Evolutionary conservation across 1,140 invertebrate species (phyloP).

Genomic region (Lasaia peninsularis): DNA sequence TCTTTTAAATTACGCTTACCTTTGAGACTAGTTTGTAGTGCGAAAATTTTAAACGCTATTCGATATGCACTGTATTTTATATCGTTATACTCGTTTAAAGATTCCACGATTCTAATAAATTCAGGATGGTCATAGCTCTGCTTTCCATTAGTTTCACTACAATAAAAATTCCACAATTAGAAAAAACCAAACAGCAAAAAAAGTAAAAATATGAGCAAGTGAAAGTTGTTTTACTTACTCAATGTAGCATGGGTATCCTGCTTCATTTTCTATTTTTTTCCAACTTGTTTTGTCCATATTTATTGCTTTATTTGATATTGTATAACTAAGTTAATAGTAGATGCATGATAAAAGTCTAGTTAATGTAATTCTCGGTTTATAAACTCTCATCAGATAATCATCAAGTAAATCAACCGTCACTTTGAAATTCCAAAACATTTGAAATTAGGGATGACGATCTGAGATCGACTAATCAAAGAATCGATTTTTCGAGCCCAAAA

Average conservation of each 20-base stretch:
- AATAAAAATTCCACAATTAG: constrained; percentile 33
- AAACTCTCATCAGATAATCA: neutral
- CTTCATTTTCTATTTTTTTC: constrained; percentile 77
- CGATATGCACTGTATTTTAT: constrained; percentile 90
- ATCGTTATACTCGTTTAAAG: constrained; percentile 83
- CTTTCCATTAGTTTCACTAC: constrained; percentile 61
- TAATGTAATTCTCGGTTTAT: neutral
- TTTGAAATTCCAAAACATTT: constrained; percentile 6
- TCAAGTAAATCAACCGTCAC: neutral
- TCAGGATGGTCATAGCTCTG: constrained; percentile 78
- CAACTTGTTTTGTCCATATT: constrained; percentile 45
- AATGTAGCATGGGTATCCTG: constrained; percentile 78
- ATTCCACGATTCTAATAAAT: constrained; percentile 70
- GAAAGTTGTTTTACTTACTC: constrained; percentile 72
- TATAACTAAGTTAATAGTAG: neutral
- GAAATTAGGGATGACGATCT: too few species aligned
- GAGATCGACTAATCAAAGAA: too few species aligned
- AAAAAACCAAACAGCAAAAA: constrained; percentile 9
- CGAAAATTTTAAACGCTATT: constrained; percentile 87
- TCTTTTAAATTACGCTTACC: constrained; percentile 68
- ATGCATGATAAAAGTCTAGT: neutral
- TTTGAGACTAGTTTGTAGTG: constrained; percentile 82
- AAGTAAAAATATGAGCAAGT: constrained; percentile 24
- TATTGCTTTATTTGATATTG: constrained; percentile 14
- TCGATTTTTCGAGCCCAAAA: too few species aligned